These are phyloP conservation scores for Eupithecia insigniata DNA, from an alignment of 2,888 invertebrate genomes.

Conservation along the genomic window DNA sequence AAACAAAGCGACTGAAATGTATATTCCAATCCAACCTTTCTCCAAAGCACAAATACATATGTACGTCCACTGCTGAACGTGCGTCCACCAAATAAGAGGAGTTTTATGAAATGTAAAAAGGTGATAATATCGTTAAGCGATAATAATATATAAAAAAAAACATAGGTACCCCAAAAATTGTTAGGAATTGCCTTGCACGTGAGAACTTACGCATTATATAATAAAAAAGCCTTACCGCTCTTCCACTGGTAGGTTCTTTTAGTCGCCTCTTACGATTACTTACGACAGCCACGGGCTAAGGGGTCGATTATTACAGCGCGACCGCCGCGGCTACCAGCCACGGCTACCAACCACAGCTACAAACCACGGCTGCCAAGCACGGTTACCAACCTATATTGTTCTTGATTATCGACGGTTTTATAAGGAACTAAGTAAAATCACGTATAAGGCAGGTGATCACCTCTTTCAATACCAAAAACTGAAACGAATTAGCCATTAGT, in stretches of 20 bases:
- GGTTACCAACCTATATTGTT: neutral
- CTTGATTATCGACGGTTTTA: neutral
- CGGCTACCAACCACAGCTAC: too few species aligned
- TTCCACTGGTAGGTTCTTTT: neutral
- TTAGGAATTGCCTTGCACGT: too few species aligned
- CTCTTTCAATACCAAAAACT: constrained; percentile 26
- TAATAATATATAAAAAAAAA: too few species aligned
- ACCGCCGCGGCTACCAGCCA: neutral
- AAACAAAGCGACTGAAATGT: neutral
- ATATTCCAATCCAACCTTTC: neutral
- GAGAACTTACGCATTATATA: too few species aligned
- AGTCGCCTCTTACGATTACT: neutral
- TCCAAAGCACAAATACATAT: too few species aligned
- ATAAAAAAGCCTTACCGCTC: too few species aligned
- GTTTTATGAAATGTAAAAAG: too few species aligned
- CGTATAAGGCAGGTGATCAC: constrained; percentile 2
- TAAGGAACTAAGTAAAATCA: constrained; percentile 1
- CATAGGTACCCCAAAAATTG: too few species aligned
- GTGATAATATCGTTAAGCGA: too few species aligned
- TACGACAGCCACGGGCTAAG: neutral
- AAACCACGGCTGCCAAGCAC: neutral
- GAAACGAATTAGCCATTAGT: constrained; percentile 37
- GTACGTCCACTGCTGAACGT: neutral
- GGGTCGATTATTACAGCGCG: neutral
- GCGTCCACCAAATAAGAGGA: neutral